Base-by-base conservation (phyloP, 2,797 vertebrate genomes). In the Pagetopsis macropterus region DNA sequence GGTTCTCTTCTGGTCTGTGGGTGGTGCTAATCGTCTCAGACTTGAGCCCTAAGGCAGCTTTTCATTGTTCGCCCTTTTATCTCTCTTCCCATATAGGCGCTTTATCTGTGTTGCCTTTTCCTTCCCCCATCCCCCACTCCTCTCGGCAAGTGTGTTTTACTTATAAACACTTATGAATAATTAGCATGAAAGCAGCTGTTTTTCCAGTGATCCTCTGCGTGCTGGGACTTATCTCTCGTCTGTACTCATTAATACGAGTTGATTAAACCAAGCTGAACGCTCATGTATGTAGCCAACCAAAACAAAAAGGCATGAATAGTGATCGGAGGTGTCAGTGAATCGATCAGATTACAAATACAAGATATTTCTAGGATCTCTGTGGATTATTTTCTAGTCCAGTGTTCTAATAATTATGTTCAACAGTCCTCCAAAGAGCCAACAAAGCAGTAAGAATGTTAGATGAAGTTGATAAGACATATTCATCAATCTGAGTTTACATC, bases 111-210 rank as follows among this genome's bases (percentile, higher is more conserved):
- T 37, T 33, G 9, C 27, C 31, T 10, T 61, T 11, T 52, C 6
- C 21, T 7, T 13, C n/a, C 14, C 33, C 44, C 58, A 14, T 11
- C 8, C 44, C 17, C 33, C 33, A 37, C 33, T 21, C 3, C 9
- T 21, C n/a, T 61, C 33, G 48, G 15, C 4, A 2, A 69, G 31
- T 21, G 13, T 65, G 45, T 46, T 46, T 64, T 69, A 19, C 17
- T 33, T 17, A 7, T 37, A 33, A 37, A 37, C 33, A 37, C 46
- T 16, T 45, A 52, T 63, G 16, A 68, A 68, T 70, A 55, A 70
- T 68, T 27, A 33, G 12, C 17, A 57, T 49, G 21, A 64, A 81
- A 45, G 70, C 79, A 72, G 61, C 57, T 71, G 65, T 63, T 67
- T 65, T 49, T 14, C 16, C 11, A 65, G 37, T 33, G 17, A 60